phyloP scores from a whole-genome alignment of 92 coral and sea anemone species.

The Porites lobata region DNA sequence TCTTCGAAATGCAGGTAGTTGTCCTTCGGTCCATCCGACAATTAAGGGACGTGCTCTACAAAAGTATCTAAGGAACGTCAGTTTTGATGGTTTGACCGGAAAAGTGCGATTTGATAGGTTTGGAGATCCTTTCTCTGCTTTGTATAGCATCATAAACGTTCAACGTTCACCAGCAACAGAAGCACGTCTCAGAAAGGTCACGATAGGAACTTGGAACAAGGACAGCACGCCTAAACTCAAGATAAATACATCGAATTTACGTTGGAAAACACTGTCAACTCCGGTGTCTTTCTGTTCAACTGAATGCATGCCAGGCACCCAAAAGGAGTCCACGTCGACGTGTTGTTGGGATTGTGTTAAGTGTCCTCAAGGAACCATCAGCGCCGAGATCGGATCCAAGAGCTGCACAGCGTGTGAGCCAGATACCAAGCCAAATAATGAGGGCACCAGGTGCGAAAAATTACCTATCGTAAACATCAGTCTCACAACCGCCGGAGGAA shows the following conservation, averaged over 20 bases:
- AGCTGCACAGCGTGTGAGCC: conserved; percentile 68
- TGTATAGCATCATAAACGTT: background rate
- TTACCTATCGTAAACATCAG: conserved; percentile 47
- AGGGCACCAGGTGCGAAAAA: conserved; percentile 36
- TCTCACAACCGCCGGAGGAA: conserved; percentile 46
- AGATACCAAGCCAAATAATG: conserved; percentile 2
- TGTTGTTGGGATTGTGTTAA: conserved; percentile 78
- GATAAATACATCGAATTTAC: conserved; percentile 25
- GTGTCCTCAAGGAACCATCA: conserved; percentile 72
- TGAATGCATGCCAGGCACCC: conserved; percentile 36
- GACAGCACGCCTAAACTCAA: conserved; percentile 38
- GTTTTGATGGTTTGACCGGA: background rate
- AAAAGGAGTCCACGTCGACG: conserved; percentile 14
- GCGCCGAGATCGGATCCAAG: conserved; percentile 41
- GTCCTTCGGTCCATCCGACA: too few species aligned
- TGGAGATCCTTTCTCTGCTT: background rate
- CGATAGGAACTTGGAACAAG: conserved; percentile 76
- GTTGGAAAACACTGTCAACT: conserved; percentile 54
- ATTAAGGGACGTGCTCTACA: background rate
- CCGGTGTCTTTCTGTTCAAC: conserved; percentile 41
- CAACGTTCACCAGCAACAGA: background rate
- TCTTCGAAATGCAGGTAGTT: too few species aligned
- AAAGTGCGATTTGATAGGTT: background rate
- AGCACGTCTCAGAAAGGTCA: background rate
- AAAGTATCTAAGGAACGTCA: background rate